Base-by-base conservation (phyloP, 2,113 vertebrate species). In the Phylloscopus whistleri region DNA sequence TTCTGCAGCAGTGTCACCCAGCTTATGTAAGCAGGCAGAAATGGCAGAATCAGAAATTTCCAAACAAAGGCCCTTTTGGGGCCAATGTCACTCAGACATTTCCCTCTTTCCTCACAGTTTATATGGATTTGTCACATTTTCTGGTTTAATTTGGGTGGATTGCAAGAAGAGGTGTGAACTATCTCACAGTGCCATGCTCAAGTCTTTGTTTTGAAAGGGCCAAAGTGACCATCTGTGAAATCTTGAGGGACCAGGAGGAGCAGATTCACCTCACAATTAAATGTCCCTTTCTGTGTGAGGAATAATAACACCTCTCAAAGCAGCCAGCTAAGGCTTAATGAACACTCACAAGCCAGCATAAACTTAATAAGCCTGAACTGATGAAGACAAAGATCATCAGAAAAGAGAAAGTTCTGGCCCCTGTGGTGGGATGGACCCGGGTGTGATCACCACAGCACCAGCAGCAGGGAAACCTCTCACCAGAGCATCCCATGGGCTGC, bases 351-450 rank as follows among this genome's bases (percentile, higher is more conserved):
- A 76, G 21, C 13, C 53, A 85, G 31, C 76, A 77, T 58, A 68
- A 87, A 79, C 26, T 67, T 56, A 43, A 48, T 28, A 87, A 94
- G 26, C 75, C 58, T 76, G 75, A 85, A 83, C 31, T 49, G 56
- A 85, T 70, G 52, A 89, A 68, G 77, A 74, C 27, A 77, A 77
- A 86, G 55, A 43, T 18, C 64, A 79, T 46, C 37, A 69, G 37
- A 75, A 39, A 75, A 87, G 22, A 84, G 35, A 35, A 59, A 17
- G 26, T 23, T 88, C 75, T 52, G 66, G 66, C 17, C 80, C 11
- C 46, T 16, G 4, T 11, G 27, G 15, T 2, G 3, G 52, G 70
- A 55, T 7, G 11, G 62, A 79, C 11, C 35, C 0, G 0, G 19
- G 33, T 73, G 58, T 33, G 37, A 67, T 11, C 43, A n/a, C 4